Evolutionary conservation across 2,888 invertebrate genomes (phyloP).

Genomic region (Protodeltote pygarga): DNA sequence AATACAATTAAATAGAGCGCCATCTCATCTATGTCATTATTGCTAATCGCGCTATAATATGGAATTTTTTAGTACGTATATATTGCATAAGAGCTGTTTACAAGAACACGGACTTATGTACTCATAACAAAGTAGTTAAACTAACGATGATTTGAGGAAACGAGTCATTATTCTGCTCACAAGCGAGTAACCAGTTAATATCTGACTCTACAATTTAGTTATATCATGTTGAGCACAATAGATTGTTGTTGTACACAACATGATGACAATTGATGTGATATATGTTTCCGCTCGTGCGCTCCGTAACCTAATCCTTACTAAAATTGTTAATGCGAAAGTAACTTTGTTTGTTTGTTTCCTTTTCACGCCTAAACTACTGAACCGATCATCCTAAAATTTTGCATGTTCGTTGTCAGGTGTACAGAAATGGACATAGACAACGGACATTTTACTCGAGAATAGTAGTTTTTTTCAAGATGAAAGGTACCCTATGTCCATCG

Average conservation of each 20-base stretch:
- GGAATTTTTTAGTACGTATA: slow-evolving; percentile 6
- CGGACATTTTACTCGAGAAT: no score
- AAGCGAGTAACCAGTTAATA: slow-evolving; percentile 13
- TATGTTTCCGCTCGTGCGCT: no score
- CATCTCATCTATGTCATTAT: slow-evolving; percentile 11
- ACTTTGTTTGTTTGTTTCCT: no score
- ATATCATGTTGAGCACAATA: slow-evolving; percentile 23
- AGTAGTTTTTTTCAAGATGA: no score
- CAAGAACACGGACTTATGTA: background rate
- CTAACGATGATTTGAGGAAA: slow-evolving; percentile 24
- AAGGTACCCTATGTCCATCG: no score
- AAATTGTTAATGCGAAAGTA: no score
- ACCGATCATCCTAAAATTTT: no score
- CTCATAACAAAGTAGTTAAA: slow-evolving; percentile 18
- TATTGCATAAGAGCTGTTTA: background rate
- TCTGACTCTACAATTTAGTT: slow-evolving; percentile 7
- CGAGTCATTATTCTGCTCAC: slow-evolving; percentile 31
- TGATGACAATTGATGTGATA: slow-evolving; percentile 23
- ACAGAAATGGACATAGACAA: no score
- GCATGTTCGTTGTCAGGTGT: no score
- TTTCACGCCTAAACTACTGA: no score
- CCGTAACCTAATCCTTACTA: no score
- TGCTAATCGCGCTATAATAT: slow-evolving; percentile 12
- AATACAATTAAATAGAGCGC: background rate
- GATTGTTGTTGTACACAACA: slow-evolving; percentile 28